Evolutionary conservation across 1,140 invertebrate species (phyloP).

Genomic region (Oncopodura yosiiana): DNA sequence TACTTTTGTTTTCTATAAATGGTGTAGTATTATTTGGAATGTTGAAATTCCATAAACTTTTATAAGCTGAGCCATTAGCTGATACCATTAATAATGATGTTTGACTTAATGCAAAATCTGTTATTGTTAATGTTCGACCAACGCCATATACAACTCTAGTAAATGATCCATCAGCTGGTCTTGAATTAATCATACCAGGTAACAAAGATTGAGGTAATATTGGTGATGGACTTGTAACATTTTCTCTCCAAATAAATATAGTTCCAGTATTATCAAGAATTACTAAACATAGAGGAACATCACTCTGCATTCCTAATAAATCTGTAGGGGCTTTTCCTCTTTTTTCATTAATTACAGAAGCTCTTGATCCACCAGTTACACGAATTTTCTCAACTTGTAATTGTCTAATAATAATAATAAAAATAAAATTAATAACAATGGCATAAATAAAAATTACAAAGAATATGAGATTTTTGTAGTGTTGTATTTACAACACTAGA

Average conservation of each 20-base stretch:
- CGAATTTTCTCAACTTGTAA: too few species aligned
- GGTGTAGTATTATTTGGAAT: too few species aligned
- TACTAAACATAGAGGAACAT: not conserved
- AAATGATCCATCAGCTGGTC: slow-evolving; percentile 5
- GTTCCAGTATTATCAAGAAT: not conserved
- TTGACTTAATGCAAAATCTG: slow-evolving; percentile 48
- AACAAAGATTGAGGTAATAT: not conserved
- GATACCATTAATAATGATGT: slow-evolving; percentile 49
- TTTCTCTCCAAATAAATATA: slow-evolving; percentile 13
- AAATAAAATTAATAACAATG: too few species aligned
- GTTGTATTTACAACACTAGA: too few species aligned
- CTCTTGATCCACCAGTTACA: too few species aligned
- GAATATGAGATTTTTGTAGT: too few species aligned
- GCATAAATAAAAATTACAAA: too few species aligned
- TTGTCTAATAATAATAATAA: too few species aligned
- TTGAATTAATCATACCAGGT: not conserved
- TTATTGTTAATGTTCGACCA: slow-evolving; percentile 48
- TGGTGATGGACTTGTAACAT: not conserved
- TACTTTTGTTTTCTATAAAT: too few species aligned
- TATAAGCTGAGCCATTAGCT: slow-evolving; percentile 55
- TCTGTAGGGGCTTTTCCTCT: too few species aligned
- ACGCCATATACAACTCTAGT: slow-evolving; percentile 10
- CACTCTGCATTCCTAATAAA: too few species aligned
- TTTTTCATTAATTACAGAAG: too few species aligned
- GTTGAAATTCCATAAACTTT: slow-evolving; percentile 47